phyloP scores from a whole-genome alignment of 1,140 invertebrate species.

The Sitodiplosis mosellana region DNA sequence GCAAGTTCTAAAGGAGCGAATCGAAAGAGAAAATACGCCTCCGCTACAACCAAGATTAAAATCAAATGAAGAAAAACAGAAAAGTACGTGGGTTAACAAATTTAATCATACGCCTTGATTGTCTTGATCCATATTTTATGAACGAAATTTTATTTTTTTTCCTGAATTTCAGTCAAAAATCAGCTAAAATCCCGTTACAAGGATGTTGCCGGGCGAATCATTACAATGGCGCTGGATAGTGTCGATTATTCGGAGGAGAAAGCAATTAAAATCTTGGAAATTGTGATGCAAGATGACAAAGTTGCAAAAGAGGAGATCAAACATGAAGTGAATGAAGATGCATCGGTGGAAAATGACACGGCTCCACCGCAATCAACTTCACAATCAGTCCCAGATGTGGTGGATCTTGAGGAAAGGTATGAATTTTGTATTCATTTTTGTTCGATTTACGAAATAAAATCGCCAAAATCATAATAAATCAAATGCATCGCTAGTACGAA shows the following conservation, averaged over 20 bases:
- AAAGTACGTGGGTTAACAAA: conserved; percentile 32
- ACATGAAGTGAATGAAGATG: conserved; percentile 7
- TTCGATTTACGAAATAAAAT: too few species aligned
- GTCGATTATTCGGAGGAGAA: conserved; percentile 64
- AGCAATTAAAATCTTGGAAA: conserved; percentile 54
- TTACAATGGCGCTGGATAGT: conserved; percentile 69
- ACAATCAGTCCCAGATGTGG: too few species aligned
- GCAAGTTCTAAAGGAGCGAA: conserved; percentile 25
- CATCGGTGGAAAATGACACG: conserved; percentile 4
- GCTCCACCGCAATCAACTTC: neutral
- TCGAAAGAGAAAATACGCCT: conserved; percentile 25
- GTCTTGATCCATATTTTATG: conserved; percentile 2
- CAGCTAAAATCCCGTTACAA: conserved; percentile 55
- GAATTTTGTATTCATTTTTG: too few species aligned
- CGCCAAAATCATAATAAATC: too few species aligned
- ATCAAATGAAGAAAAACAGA: conserved; percentile 50
- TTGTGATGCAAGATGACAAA: conserved; percentile 41
- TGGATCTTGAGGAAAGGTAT: too few species aligned
- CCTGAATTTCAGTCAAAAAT: conserved; percentile 43
- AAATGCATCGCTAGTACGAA: too few species aligned
- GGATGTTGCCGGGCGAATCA: conserved; percentile 55
- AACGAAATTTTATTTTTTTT: conserved; percentile 1
- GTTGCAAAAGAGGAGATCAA: conserved; percentile 26
- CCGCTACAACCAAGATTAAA: conserved; percentile 42
- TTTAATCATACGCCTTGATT: too few species aligned